A percentile compares a stretch with the other conserved stretches of the same genome.
These are phyloP conservation scores for Hirtodrosophila alboralis DNA, from an alignment of 2,888 invertebrate species.

Conservation along the genomic window DNA sequence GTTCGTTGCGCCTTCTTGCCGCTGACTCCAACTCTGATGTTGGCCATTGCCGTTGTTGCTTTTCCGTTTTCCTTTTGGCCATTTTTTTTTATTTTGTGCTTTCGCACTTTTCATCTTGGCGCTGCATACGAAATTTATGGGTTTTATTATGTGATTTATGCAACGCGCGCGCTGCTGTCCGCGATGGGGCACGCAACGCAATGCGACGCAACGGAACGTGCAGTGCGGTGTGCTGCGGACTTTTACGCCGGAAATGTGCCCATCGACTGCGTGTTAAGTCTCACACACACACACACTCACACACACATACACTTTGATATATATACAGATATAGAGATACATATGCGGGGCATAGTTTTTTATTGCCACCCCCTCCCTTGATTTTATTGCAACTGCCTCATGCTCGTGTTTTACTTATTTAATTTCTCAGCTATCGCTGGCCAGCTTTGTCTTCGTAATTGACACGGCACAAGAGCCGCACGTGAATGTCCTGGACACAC, in stretches of 20 bases:
- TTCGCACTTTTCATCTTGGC: conserved; percentile 59
- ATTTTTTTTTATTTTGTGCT: no score
- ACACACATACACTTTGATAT: not conserved
- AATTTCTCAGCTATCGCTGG: conserved; percentile 59
- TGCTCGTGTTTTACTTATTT: conserved; percentile 69
- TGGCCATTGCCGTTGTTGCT: conserved; percentile 7
- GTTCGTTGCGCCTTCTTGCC: conserved; percentile 20
- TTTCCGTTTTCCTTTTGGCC: conserved; percentile 8
- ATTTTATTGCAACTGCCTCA: conserved; percentile 59
- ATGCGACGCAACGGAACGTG: conserved; percentile 12
- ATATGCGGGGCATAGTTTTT: conserved; percentile 40
- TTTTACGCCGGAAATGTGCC: conserved; percentile 77
- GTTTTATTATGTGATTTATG: conserved; percentile 80
- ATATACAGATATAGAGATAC: no score
- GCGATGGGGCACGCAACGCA: conserved; percentile 58
- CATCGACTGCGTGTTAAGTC: conserved; percentile 76
- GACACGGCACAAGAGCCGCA: conserved; percentile 58
- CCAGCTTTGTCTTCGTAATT: conserved; percentile 61
- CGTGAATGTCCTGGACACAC: conserved; percentile 36
- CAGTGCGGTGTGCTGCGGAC: conserved; percentile 50
- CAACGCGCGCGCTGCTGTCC: conserved; percentile 58
- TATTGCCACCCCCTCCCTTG: conserved; percentile 59
- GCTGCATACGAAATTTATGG: conserved; percentile 74
- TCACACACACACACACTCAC: conserved; percentile 44
- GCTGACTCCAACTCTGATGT: conserved; percentile 4